These are phyloP conservation scores for Mormyrus proboscirostris DNA, from an alignment of 2,797 vertebrate genomes.

Conservation along the genomic window DNA sequence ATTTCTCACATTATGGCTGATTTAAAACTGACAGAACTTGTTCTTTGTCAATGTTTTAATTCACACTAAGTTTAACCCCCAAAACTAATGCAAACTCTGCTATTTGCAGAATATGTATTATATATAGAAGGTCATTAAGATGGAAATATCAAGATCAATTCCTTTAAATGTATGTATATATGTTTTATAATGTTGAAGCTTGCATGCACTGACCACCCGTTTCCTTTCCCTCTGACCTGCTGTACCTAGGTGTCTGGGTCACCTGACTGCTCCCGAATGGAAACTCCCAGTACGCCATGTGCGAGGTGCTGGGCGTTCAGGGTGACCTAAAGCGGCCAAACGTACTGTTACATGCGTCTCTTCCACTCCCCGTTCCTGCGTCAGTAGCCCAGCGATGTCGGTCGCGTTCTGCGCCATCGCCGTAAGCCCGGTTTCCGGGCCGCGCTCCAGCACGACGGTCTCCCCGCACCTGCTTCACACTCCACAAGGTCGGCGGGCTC, in stretches of 20 bases:
- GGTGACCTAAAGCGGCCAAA: neutral
- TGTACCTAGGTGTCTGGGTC: neutral
- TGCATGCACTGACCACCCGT: neutral
- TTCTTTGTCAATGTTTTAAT: neutral
- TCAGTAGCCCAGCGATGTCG: neutral
- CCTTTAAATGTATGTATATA: neutral
- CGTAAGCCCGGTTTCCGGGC: neutral
- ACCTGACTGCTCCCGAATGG: neutral
- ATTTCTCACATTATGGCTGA: neutral
- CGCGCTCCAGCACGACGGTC: neutral
- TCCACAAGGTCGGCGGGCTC: constrained; percentile 6
- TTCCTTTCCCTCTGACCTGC: neutral
- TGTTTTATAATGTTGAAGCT: neutral
- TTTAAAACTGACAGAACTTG: neutral
- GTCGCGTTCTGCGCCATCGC: neutral
- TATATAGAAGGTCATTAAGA: neutral
- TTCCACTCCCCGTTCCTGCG: neutral
- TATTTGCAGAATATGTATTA: neutral
- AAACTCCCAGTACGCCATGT: neutral
- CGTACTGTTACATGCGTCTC: neutral
- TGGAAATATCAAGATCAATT: neutral
- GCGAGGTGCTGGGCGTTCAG: neutral
- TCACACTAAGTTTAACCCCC: neutral
- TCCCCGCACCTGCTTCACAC: constrained; percentile 19
- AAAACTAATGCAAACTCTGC: neutral